Base-by-base conservation (phyloP, 2,113 vertebrate species). In the Triplophysa tibetana region DNA sequence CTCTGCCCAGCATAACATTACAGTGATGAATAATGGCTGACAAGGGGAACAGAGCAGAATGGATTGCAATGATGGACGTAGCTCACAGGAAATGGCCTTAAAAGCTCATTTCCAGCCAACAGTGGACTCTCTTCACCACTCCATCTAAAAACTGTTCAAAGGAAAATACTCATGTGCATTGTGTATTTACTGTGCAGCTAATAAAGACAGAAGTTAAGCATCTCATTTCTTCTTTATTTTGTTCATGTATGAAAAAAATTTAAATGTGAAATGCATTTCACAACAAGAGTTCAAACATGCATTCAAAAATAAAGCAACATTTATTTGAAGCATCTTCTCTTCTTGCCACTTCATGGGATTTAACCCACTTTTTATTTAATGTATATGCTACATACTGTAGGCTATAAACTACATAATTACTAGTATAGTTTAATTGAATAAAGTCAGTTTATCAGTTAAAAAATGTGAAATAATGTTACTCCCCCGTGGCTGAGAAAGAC, bases 1-100 rank as follows among this genome's bases (percentile, higher is more conserved):
- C 63, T 43, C 77, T 77, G 77, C 77, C 83, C 80, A 79, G 62
- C 77, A 85, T 77, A 85, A 80, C 60, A 85, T 79, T 68, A 61
- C 41, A 26, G 54, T 14, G 67, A 73, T 85, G 75, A 82, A 80
- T 82, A 82, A 73, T 77, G 67, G 77, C 56, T 41, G 77, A 77
- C 77, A 85, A 78, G 75, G 72, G 58, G 65, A 70, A 63, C 68
- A 52, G 50, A 13, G 23, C 26, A 19, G 77, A 64, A 75, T 73
- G 66, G 77, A 82, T 72, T 43, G n/a, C 60, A 72, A 52, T 72
- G 77, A 82, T 76, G 76, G 72, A 79, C 80, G n/a, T 7, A 72
- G 62, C 70, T 76, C 54, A 67, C 70, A 84, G 80, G 80, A 82
- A 84, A 85, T 79, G 65, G 67, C 77, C 52, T 82, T 82, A 76